phyloP scores from a whole-genome alignment of 2,888 invertebrate species.

The Eupeodes luniger region DNA sequence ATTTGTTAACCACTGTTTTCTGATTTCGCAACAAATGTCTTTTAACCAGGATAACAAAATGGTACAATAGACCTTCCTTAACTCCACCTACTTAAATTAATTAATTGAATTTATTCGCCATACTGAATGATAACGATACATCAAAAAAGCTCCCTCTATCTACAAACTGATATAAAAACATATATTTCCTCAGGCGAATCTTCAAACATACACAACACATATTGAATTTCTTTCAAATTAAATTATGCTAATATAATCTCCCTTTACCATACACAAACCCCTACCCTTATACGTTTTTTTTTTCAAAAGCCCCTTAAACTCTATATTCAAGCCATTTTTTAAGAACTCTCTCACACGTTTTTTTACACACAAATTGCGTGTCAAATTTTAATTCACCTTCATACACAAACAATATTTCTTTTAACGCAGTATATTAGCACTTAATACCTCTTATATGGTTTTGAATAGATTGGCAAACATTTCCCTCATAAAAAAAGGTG shows the following conservation, averaged over 20 bases:
- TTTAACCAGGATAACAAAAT: no score
- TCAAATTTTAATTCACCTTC: constrained; percentile 35
- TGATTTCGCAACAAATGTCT: no score
- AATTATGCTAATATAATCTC: constrained; percentile 13
- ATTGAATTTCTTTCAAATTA: constrained; percentile 9
- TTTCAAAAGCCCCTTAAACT: neutral
- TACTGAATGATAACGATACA: no score
- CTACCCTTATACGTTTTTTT: no score
- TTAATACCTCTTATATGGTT: constrained; percentile 19
- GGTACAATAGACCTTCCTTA: no score
- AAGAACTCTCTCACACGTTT: constrained; percentile 1
- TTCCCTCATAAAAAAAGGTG: neutral
- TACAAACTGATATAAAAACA: neutral
- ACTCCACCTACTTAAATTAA: no score
- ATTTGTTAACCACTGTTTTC: no score
- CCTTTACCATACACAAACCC: no score
- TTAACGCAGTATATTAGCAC: constrained; percentile 24
- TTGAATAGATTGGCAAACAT: constrained; percentile 16
- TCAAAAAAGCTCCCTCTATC: no score
- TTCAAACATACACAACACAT: neutral
- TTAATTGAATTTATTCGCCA: no score
- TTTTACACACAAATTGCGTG: constrained; percentile 30
- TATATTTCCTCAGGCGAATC: neutral
- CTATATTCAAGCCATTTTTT: neutral
- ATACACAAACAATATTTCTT: constrained; percentile 6